Conservation (phyloP, 2,797 vertebrate species). For the Leucoraja ocellata region DNA sequence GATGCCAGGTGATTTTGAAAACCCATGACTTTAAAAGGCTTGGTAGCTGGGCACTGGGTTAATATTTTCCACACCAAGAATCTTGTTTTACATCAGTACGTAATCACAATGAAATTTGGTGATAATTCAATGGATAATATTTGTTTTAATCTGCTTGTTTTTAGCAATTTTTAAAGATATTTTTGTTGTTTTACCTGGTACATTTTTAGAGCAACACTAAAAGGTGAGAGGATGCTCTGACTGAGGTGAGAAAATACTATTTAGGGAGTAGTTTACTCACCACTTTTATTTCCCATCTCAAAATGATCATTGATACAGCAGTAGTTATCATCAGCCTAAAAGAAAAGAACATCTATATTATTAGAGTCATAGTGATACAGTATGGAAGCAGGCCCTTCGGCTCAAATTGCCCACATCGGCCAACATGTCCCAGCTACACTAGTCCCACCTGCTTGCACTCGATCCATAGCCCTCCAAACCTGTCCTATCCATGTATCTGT, state of each 20-base stretch:
- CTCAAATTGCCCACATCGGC: too few species aligned
- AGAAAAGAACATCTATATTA: neutral
- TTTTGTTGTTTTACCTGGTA: neutral
- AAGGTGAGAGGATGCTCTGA: neutral
- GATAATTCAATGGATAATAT: neutral
- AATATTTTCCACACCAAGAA: too few species aligned
- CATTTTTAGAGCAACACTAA: neutral
- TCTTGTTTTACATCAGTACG: neutral
- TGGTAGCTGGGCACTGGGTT: too few species aligned
- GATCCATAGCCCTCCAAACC: too few species aligned
- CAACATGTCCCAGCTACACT: too few species aligned
- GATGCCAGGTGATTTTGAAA: neutral
- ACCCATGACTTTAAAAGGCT: neutral
- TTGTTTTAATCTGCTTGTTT: neutral
- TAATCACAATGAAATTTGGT: neutral
- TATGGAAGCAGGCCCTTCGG: too few species aligned
- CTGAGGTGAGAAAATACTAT: neutral
- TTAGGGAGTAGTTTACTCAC: neutral
- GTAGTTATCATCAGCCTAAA: neutral
- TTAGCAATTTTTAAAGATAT: neutral
- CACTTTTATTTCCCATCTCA: neutral
- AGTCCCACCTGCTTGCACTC: too few species aligned
- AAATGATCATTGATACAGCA: neutral
- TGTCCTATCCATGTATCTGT: too few species aligned
- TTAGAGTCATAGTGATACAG: too few species aligned